Base-by-base conservation (phyloP, 1,140 invertebrate genomes). In the Condylostylus longicornis region DNA sequence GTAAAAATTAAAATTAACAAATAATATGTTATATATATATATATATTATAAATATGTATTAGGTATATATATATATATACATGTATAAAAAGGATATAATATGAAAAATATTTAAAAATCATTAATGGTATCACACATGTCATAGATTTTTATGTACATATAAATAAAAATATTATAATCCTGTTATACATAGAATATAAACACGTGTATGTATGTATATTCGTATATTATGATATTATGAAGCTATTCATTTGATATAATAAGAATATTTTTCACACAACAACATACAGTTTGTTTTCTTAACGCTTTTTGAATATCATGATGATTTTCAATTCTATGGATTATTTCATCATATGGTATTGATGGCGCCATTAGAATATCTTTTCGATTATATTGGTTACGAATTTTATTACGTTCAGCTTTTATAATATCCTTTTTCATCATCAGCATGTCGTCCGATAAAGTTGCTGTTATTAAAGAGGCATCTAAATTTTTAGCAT, bases 301-400 rank as follows among this genome's bases (percentile, higher is more conserved):
- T 38, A 58, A 53, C 29, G 45, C 54, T 31, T 56, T 47, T 39
- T 58, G 53, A 4, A 53, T 56, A 15, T 56, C 50, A 23, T 51
- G 43, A 37, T 59, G 56, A 3, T 46, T 41, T 43, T 59, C 56
- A 19, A 53, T 40, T 8, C 51, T 42, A 35, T 46, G 46, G 0
- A 59, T 41, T 9, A 59, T 58, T 6, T 48, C 46, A 5, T 57
- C 50, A 3, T 31, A 33, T 18, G 56, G 56, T 37, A 59, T 42
- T 23, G 50, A 50, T 10, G 54, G 50, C 5, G 46, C 46, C 2
- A 52, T 45, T 20, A 52, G 43, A 15, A 58, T 17, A 25, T 14
- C 13, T 37, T 41, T 40, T 2, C 17, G 9, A 15, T 44, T 0
- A 49, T 43, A 8, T 47, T 46, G 4, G 41, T 41, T 12, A 49